phyloP scores from a whole-genome alignment of 37 sponge, comb jelly and placozoan species.

The Theonella swinhoei region DNA sequence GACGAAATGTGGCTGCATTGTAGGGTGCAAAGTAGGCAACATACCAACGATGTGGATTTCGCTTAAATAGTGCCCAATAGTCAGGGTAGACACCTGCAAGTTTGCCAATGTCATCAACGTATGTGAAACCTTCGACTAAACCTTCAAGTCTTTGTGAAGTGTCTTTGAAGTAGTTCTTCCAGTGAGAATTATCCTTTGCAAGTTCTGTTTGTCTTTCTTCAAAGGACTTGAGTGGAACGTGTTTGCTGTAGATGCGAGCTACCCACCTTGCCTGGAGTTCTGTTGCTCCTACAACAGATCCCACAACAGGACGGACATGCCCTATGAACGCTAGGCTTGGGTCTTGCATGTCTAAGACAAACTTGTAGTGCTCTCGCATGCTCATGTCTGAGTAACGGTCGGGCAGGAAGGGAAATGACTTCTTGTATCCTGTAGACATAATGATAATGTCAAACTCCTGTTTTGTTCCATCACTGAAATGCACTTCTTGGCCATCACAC shows the following conservation, averaged over 20 bases:
- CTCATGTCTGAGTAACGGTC: conserved; percentile 46
- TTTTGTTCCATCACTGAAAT: conserved; percentile 63
- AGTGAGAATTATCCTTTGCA: conserved; percentile 47
- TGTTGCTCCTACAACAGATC: conserved; percentile 73
- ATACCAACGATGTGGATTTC: conserved; percentile 65
- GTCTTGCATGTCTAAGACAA: conserved; percentile 77
- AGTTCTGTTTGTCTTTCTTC: conserved; percentile 44
- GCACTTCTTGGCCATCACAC: conserved; percentile 60
- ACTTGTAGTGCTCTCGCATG: conserved; percentile 74
- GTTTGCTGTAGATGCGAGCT: conserved; percentile 69
- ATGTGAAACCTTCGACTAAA: conserved; percentile 79
- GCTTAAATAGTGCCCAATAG: conserved; percentile 69
- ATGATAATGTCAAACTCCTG: conserved; percentile 81
- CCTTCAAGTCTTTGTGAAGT: conserved; percentile 53
- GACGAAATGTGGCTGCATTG: conserved; percentile 72
- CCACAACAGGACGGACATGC: conserved; percentile 80
- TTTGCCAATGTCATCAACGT: conserved; percentile 77
- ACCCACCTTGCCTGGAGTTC: conserved; percentile 91
- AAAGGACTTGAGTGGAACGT: conserved; percentile 43
- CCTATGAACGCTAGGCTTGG: conserved; percentile 87
- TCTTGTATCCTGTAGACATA: conserved; percentile 72
- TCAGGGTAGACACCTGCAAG: conserved; percentile 83
- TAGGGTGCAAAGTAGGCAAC: conserved; percentile 74
- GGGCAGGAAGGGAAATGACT: conserved; percentile 65
- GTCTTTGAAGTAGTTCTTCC: conserved; percentile 62